phyloP scores from a whole-genome alignment of 2,888 invertebrate species.

The Archaeoteleia sp. region DNA sequence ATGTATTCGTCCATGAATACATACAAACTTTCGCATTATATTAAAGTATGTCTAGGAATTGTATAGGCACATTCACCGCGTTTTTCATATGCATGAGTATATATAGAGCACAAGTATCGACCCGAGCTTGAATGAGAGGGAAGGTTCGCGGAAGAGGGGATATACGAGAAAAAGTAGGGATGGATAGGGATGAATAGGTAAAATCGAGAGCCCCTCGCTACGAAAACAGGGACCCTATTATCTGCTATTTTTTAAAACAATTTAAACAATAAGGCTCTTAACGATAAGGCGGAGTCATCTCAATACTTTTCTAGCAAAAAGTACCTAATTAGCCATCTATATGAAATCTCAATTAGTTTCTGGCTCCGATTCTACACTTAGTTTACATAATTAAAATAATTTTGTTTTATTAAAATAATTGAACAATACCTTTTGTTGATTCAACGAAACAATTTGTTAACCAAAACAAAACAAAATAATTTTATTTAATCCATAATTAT shows the following conservation, averaged over 20 bases:
- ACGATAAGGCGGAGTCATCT: slow-evolving; percentile 13
- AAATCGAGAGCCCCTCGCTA: slow-evolving; percentile 12
- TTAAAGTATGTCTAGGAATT: slow-evolving; percentile 41
- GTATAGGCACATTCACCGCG: slow-evolving; percentile 35
- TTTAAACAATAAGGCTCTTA: neutral
- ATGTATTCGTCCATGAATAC: too few species aligned
- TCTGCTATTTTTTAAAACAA: neutral
- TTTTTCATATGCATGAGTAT: slow-evolving; percentile 47
- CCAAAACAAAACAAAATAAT: too few species aligned
- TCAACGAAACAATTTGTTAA: too few species aligned
- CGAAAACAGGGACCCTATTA: slow-evolving; percentile 7
- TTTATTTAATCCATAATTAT: too few species aligned
- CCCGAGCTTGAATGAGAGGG: slow-evolving; percentile 39
- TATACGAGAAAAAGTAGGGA: slow-evolving; percentile 39
- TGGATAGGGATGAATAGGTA: slow-evolving; percentile 39
- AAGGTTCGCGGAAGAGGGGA: slow-evolving; percentile 28
- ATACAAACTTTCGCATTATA: too few species aligned
- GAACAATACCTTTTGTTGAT: too few species aligned
- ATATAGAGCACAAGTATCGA: slow-evolving; percentile 47
- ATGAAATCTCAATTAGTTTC: too few species aligned
- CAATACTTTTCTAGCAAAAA: too few species aligned
- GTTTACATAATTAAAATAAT: too few species aligned
- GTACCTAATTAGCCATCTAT: too few species aligned
- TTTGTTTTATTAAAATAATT: too few species aligned
- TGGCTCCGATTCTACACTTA: too few species aligned